Evolutionary conservation across 1,140 invertebrate species (phyloP).

Genomic region (Saxidomus purpurata): DNA sequence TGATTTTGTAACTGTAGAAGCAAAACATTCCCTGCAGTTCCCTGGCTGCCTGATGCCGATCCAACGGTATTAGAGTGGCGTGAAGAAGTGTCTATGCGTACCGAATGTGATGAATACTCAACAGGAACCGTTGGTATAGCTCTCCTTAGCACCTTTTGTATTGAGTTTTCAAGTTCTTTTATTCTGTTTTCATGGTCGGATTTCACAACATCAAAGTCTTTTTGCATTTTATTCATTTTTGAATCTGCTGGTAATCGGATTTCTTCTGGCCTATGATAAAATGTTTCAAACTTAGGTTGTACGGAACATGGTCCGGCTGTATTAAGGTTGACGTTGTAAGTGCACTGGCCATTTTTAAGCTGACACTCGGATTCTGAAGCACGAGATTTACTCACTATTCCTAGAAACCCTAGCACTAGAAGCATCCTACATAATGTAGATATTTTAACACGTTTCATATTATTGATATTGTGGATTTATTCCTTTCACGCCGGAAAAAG

Average conservation of each 20-base stretch:
- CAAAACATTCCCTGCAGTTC: constrained; percentile 23
- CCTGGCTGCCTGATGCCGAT: background rate
- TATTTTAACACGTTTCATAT: background rate
- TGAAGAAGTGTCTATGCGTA: background rate
- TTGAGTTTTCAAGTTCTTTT: constrained; percentile 64
- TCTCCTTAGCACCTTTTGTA: constrained; percentile 56
- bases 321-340: constrained; percentile 53
- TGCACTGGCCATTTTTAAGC: constrained; percentile 58
- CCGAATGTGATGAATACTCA: background rate
- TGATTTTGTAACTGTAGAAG: constrained; percentile 51
- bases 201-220: constrained; percentile 58
- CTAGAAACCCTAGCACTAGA: background rate
- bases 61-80: background rate
- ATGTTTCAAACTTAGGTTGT: background rate
- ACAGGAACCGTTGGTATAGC: constrained; percentile 27
- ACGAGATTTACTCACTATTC: background rate
- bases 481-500: background rate
- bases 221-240: constrained; percentile 52
- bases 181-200: constrained; percentile 64
- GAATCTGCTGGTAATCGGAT: constrained; percentile 27
- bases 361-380: constrained; percentile 18
- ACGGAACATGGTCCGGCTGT: background rate
- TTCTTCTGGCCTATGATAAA: background rate
- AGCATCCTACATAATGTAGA: background rate
- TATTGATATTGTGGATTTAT: background rate